Evolutionary conservation across 2,888 invertebrate genomes (phyloP).

Genomic region (Amphipyra tragopoginis): DNA sequence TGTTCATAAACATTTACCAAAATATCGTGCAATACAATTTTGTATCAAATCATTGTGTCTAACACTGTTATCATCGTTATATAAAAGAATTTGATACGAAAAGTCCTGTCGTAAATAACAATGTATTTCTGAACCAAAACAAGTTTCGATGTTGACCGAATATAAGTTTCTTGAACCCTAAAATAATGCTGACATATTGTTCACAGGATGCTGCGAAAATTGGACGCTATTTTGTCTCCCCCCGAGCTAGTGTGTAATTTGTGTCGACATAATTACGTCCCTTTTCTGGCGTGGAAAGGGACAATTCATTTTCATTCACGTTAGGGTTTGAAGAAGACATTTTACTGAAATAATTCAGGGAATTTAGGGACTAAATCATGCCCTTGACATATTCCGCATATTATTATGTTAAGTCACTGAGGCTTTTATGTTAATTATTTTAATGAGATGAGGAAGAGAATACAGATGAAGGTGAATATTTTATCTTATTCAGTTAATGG

Average conservation of each 20-base stretch:
- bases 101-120: background rate
- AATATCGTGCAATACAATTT: background rate
- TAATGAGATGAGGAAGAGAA: constrained; percentile 1
- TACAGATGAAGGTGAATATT: constrained; percentile 6
- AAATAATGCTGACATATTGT: constrained; percentile 23
- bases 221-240: constrained; percentile 7
- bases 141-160: constrained; percentile 27
- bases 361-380: constrained; percentile 10
- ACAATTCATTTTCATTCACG: background rate
- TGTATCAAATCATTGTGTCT: no score
- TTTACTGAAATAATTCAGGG: constrained; percentile 4
- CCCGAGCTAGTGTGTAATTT: background rate
- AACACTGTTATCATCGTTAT: constrained; percentile 15
- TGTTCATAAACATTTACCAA: background rate
- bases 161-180: constrained; percentile 30
- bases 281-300: background rate
- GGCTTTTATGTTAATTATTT: constrained; percentile 10
- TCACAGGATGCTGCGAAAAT: constrained; percentile 3
- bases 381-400: background rate
- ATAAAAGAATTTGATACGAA: constrained; percentile 5
- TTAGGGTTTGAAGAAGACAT: background rate
- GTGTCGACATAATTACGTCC: constrained; percentile 3
- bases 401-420: constrained; percentile 6
- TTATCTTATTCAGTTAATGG: no score
- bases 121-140: constrained; percentile 8